Base-by-base conservation (phyloP, 1,140 invertebrate genomes). In the Caenorhabditis tropicalis region DNA sequence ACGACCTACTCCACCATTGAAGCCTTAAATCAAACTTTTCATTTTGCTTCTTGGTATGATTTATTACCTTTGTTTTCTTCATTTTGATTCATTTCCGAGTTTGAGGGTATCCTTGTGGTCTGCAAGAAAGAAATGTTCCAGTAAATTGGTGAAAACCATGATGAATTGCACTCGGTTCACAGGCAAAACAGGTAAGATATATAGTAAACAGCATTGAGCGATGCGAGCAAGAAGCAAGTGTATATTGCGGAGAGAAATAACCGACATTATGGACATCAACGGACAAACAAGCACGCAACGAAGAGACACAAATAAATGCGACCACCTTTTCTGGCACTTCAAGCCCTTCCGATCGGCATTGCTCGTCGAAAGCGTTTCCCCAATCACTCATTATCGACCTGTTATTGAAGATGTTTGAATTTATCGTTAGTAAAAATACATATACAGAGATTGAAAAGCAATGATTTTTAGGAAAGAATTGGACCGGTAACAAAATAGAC, bases 321-420 rank as follows among this genome's bases (percentile, higher is more conserved):
- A 74, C 36, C 65, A 74, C 65, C 65, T 74, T 74, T 74, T 74
- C 65, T 43, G 65, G 33, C 65, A 74, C 65, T 74, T 74, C 65
- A 74, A 74, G 65, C 21, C 36, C 65, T 74, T 74, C 65, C 33
- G 65, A 74, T 74, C 65, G 33, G 15, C 65, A 74, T 15, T 74
- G 65, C 9, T 74, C 65, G 24, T 74, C 65, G 36, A 74, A 74
- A 27, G 65, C 65, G n/a, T 27, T 74, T 10, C 65, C 65, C 65
- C 65, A 74, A 74, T 74, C 65, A n/a, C 27, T 43, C 65, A 74
- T 74, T 27, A 33, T 74, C 29, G 65, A 46, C 24, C 65, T 74
- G 65, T 43, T 74, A 43, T 43, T 4, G 36, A 46, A 43, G 29
- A 12, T 74, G 24, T 27, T 7, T 24, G 19, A 21, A 51, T 56